A percentile compares a stretch with the other conserved stretches of the same genome.
Evolutionary conservation across 2,888 invertebrate genomes (phyloP).

Genomic region (Heteropelma amictum): DNA sequence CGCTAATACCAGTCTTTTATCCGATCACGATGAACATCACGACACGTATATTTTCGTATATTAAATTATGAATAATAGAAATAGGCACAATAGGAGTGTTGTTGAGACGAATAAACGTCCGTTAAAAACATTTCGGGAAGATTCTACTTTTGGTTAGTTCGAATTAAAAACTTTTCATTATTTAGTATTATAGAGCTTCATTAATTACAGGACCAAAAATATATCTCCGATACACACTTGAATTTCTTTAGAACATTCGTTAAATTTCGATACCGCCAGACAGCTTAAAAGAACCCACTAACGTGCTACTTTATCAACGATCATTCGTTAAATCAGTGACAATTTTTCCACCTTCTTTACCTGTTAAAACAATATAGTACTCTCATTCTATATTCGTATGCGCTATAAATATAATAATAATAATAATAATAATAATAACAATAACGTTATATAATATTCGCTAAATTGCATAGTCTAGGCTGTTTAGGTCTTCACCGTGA

Average conservation of each 20-base stretch:
- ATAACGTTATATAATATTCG: conserved; percentile 56
- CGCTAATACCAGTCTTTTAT: conserved; percentile 5
- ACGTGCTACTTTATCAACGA: conserved; percentile 6
- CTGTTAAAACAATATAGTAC: conserved; percentile 51
- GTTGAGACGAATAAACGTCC: conserved; percentile 59
- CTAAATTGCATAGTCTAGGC: conserved; percentile 44
- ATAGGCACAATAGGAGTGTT: conserved; percentile 72
- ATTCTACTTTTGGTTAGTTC: conserved; percentile 42
- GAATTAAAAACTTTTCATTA: not conserved
- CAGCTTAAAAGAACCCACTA: not conserved
- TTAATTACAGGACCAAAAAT: conserved; percentile 42
- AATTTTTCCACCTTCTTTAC: conserved; percentile 27
- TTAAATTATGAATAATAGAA: conserved; percentile 67
- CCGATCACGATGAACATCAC: conserved; percentile 62
- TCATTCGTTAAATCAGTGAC: conserved; percentile 37
- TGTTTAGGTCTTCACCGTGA: conserved; percentile 33
- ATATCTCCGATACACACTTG: too few relatives aligned
- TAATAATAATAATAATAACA: conserved; percentile 57
- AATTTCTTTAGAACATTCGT: too few relatives aligned
- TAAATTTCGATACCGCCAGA: too few relatives aligned
- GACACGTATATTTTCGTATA: conserved; percentile 60
- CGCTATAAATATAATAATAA: conserved; percentile 57
- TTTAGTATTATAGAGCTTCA: conserved; percentile 1
- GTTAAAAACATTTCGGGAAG: conserved; percentile 50
- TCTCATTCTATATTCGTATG: conserved; percentile 51